Base-by-base conservation (phyloP, 2,113 vertebrate genomes). In the Oreotragus oreotragus region DNA sequence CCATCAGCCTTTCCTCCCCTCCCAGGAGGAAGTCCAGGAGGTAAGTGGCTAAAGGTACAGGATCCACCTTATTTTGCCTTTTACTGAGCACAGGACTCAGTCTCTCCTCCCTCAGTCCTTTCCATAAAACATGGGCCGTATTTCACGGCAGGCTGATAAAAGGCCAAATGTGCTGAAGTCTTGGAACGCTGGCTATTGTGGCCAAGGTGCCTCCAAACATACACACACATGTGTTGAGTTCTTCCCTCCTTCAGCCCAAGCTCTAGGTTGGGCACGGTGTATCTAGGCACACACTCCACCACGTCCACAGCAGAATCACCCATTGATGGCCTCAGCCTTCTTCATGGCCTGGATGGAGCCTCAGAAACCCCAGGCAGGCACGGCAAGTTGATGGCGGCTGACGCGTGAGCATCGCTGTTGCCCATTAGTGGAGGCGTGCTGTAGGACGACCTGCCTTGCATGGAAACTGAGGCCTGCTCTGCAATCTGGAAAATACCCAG, bases 361-460 rank as follows among this genome's bases (percentile, higher is more conserved):
- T 62, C 36, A 3, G 53, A 36, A 58, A 28, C 27, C 70, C 9
- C 8, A 21, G 80, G 81, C 11, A 28, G 60, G 84, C 84, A 3
- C 1, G 1, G 28, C 33, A n/a, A 9, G 17, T 30, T 6, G 49
- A 49, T 1, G 43, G 30, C 10, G 4, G 62, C 25, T 39, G 55
- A 30, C 1, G 2, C 14, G 0, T 5, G 30, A 5, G 19, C 17
- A 23, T 39, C 0, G 0, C 17, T 47, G 76, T 25, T 15, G 1
- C 17, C 25, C 30, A 13, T 45, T 7, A 1, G 25, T 11, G 16
- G 33, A 43, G 21, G 66, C 8, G 11, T 2, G 11, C 8, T 39
- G 6, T 4, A 15, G 7, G 36, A 53, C 1, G 27, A 87, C 30
- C 84, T 49, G 25, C 30, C 76, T 57, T 36, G 66, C 33, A 19